phyloP scores from a whole-genome alignment of 2,888 invertebrate species.

The Cephus spinipes region DNA sequence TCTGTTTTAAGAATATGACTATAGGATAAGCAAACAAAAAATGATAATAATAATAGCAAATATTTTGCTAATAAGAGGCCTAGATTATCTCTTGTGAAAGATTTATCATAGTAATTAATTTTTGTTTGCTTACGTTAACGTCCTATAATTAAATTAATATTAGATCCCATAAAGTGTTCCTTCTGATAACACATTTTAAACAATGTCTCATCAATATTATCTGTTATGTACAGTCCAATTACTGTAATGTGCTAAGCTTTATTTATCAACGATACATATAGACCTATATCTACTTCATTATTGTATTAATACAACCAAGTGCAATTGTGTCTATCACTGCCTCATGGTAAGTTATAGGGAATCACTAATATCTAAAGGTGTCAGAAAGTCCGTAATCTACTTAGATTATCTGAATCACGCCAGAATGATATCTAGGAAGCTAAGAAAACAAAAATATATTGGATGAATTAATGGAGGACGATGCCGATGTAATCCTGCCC shows the following conservation, averaged over 20 bases:
- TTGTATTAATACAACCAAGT: neutral
- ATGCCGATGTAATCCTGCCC: slow-evolving; percentile 64
- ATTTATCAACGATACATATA: neutral
- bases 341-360: neutral
- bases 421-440: slow-evolving; percentile 20
- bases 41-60: neutral
- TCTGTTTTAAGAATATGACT: slow-evolving; percentile 15
- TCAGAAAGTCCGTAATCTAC: neutral
- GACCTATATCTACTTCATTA: neutral
- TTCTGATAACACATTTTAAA: neutral
- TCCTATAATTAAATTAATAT: neutral
- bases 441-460: slow-evolving; percentile 27
- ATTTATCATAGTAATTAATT: neutral
- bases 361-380: neutral
- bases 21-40: slow-evolving; percentile 20
- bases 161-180: neutral
- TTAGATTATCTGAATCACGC: neutral
- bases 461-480: slow-evolving; percentile 47
- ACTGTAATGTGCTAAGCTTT: neutral
- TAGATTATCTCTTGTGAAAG: neutral
- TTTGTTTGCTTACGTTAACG: neutral
- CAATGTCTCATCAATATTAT: neutral
- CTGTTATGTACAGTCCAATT: neutral
- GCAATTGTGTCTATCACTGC: neutral
- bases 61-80: slow-evolving; percentile 1